These are phyloP conservation scores for Lepus townsendii DNA, from an alignment of 2,797 vertebrate genomes.

Conservation along the genomic window DNA sequence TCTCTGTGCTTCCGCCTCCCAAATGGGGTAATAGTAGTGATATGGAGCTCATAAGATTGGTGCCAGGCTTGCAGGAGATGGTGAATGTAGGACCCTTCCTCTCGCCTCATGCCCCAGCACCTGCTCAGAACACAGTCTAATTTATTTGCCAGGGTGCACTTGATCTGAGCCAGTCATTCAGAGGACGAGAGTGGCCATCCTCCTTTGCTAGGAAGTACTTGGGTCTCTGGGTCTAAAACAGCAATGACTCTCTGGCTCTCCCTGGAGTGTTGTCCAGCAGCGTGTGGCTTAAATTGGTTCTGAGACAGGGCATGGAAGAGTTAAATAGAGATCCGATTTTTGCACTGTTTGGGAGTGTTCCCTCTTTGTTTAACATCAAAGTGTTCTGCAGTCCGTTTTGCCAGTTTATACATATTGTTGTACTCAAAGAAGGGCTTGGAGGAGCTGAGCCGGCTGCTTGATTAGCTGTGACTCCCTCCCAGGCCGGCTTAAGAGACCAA, in stretches of 20 bases:
- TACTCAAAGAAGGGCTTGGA: slow-evolving; percentile 66
- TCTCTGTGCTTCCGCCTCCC: background rate
- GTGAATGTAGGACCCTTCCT: background rate
- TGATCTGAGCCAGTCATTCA: slow-evolving; percentile 25
- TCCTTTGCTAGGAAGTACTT: background rate
- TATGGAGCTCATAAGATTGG: background rate
- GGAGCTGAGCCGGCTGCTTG: slow-evolving; percentile 46
- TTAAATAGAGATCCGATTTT: slow-evolving; percentile 80
- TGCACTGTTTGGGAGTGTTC: slow-evolving; percentile 46
- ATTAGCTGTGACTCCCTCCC: slow-evolving; percentile 77
- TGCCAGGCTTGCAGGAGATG: background rate
- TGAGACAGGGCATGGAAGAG: slow-evolving; percentile 62
- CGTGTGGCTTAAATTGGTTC: background rate
- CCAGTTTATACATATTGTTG: slow-evolving; percentile 80
- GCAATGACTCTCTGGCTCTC: background rate
- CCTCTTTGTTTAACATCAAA: slow-evolving; percentile 83
- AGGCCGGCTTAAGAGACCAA: slow-evolving; percentile 41
- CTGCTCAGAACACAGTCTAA: background rate
- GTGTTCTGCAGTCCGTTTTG: slow-evolving; percentile 71
- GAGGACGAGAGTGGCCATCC: background rate
- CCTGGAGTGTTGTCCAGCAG: background rate
- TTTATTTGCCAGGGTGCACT: background rate
- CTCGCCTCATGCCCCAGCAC: background rate
- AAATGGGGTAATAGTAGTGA: background rate
- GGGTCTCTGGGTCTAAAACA: slow-evolving; percentile 3